Percentiles rank a stretch among this genome's conserved stretches.
Conservation (phyloP, 2,797 vertebrate species). For the Myotis myotis region DNA sequence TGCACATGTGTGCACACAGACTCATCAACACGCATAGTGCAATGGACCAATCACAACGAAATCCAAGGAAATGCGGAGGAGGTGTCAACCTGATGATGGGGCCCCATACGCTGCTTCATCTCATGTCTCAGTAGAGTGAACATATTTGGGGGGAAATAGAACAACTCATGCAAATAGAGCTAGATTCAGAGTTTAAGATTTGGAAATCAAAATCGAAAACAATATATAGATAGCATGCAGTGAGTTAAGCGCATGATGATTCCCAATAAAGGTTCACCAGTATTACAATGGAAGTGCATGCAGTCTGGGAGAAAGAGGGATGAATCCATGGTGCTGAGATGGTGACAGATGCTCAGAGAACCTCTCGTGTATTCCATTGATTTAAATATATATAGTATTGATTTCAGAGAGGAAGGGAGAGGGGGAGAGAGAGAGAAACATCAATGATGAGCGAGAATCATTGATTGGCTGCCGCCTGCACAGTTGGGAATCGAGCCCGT, state of each 20-base stretch:
- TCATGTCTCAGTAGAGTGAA: neutral
- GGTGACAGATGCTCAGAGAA: neutral
- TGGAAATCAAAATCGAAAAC: neutral
- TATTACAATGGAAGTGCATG: neutral
- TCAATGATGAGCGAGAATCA: too few relatives aligned
- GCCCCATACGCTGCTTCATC: neutral
- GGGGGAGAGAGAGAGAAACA: too few relatives aligned
- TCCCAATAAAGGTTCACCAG: neutral
- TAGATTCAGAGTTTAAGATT: neutral
- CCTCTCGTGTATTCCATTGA: too few relatives aligned
- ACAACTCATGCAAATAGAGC: neutral
- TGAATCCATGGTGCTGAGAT: too few relatives aligned
- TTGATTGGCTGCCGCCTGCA: too few relatives aligned
- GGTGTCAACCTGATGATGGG: neutral
- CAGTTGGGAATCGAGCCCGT: too few relatives aligned
- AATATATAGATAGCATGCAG: neutral
- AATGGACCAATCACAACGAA: neutral
- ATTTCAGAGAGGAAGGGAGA: too few relatives aligned
- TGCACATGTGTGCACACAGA: neutral
- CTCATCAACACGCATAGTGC: neutral
- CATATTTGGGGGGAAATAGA: neutral
- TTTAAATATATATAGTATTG: neutral
- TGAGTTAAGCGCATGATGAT: neutral
- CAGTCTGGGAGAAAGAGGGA: neutral
- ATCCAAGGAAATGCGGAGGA: neutral